Evolutionary conservation across 2,113 vertebrate genomes (phyloP).

Genomic region (Alectura lathami): DNA sequence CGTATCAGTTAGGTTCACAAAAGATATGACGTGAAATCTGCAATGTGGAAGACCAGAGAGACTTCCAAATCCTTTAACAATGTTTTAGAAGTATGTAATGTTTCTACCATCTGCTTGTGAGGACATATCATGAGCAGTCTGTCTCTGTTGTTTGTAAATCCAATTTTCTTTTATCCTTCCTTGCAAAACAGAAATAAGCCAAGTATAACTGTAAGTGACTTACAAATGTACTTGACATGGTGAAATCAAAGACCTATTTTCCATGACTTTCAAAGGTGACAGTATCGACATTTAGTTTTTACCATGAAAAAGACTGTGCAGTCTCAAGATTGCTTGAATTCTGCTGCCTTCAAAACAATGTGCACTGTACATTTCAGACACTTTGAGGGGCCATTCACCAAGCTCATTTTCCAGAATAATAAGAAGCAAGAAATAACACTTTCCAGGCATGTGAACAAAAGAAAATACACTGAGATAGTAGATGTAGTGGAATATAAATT

Average conservation of each 20-base stretch:
- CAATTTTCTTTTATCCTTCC: not conserved
- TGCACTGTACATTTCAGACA: not conserved
- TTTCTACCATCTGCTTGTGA: not conserved
- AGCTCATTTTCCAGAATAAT: conserved; percentile 24
- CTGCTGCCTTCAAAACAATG: conserved; percentile 4
- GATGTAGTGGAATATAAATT: not conserved
- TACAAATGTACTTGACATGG: not conserved
- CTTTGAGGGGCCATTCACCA: not conserved
- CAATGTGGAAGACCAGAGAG: not conserved
- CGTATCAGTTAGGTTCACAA: not conserved
- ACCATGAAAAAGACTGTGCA: not conserved
- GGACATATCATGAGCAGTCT: not conserved
- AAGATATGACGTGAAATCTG: not conserved
- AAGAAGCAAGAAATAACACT: not conserved
- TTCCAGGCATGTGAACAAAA: not conserved
- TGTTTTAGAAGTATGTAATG: not conserved
- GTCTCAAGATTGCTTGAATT: not conserved
- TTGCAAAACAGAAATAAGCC: not conserved
- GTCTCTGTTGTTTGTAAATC: not conserved
- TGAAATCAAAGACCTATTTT: not conserved
- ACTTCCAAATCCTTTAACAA: not conserved
- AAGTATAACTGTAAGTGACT: not conserved
- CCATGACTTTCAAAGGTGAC: not conserved
- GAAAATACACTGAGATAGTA: not conserved
- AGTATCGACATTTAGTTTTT: conserved; percentile 1